Evolutionary conservation across 1,140 invertebrate species (phyloP).

Genomic region (Papilio polytes): DNA sequence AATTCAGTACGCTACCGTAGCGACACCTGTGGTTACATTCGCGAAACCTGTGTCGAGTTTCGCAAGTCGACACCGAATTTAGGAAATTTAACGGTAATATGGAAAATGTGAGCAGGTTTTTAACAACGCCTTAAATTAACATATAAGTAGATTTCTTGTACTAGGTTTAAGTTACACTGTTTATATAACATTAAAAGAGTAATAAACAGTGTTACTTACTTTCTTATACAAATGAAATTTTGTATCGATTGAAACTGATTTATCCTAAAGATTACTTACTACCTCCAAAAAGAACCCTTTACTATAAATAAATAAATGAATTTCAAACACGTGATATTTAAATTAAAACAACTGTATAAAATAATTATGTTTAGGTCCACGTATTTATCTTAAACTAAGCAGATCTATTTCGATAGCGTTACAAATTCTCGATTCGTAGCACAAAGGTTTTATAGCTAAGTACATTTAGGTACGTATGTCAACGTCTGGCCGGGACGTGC

Average conservation of each 20-base stretch:
- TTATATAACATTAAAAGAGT: neutral
- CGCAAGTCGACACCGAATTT: conserved; percentile 78
- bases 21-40: conserved; percentile 66
- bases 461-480: conserved; percentile 57
- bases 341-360: neutral
- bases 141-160: conserved; percentile 4
- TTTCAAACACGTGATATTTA: neutral
- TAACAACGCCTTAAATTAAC: conserved; percentile 4
- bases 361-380: no score
- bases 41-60: conserved; percentile 64
- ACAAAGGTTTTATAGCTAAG: conserved; percentile 20
- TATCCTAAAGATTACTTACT: no score
- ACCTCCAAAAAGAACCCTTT: no score
- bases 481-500: conserved; percentile 70
- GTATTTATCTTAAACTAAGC: neutral
- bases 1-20: conserved; percentile 28
- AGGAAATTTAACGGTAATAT: conserved; percentile 75
- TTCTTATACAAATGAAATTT: no score
- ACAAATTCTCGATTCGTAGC: conserved; percentile 30
- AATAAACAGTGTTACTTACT: neutral
- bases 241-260: no score
- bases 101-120: conserved; percentile 43
- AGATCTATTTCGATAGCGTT: conserved; percentile 30
- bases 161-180: conserved; percentile 1
- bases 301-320: neutral